phyloP scores from a whole-genome alignment of 2,113 vertebrate genomes.

The Fulica atra region DNA sequence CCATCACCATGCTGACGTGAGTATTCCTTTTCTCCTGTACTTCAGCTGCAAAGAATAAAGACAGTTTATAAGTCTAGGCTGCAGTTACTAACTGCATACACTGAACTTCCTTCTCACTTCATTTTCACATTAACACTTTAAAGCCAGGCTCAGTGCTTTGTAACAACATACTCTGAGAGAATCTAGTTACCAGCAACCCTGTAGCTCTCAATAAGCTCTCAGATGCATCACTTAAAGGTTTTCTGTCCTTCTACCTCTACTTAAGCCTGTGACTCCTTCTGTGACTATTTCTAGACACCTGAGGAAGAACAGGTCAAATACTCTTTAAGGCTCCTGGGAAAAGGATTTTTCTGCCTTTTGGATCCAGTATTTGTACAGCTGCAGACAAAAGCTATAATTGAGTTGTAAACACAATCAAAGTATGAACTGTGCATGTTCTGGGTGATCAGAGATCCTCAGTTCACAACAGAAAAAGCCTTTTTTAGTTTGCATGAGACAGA shows the following conservation, averaged over 20 bases:
- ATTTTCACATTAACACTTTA: background rate
- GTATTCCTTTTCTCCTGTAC: background rate
- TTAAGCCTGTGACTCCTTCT: background rate
- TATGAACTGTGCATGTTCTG: background rate
- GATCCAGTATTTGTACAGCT: background rate
- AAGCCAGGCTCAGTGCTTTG: background rate
- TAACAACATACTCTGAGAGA: background rate
- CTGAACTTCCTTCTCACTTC: background rate
- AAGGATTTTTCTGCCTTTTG: background rate
- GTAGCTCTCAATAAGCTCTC: background rate
- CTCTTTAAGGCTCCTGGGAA: background rate
- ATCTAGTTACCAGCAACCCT: background rate
- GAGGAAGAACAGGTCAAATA: background rate
- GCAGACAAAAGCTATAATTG: background rate
- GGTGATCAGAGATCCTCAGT: background rate
- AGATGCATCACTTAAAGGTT: background rate
- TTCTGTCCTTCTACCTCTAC: background rate
- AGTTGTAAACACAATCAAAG: background rate
- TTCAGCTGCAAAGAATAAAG: background rate
- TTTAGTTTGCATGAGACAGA: background rate
- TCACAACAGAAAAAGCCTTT: background rate
- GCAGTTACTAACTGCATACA: background rate
- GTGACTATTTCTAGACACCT: background rate
- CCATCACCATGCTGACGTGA: slow-evolving; percentile 78
- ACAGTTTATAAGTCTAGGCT: background rate